Evolutionary conservation across 2,888 invertebrate species (phyloP).

Genomic region (Polylopha cassiicola): DNA sequence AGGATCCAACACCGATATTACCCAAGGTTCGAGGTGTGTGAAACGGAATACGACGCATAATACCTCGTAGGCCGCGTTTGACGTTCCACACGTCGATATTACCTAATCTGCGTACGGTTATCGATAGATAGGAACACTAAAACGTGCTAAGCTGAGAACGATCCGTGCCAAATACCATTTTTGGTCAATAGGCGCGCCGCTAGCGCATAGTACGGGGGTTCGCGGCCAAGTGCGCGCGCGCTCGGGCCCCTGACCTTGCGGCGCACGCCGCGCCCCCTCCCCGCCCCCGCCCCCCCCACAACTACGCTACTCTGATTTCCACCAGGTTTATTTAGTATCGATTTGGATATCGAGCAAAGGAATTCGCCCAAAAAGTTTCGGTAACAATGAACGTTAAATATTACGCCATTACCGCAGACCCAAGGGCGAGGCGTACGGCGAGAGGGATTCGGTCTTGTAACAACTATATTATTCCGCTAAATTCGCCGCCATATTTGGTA

Average conservation of each 20-base stretch:
- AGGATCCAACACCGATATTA: no score
- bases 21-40: no score
- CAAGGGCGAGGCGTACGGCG: conserved; percentile 10
- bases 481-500: no score
- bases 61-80: no score
- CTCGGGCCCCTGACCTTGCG: conserved; percentile 67
- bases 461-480: no score
- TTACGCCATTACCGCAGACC: conserved; percentile 7
- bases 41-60: no score
- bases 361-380: conserved; percentile 27
- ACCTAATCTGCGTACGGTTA: no score
- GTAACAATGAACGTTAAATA: conserved; percentile 18
- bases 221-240: conserved; percentile 41
- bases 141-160: conserved; percentile 9
- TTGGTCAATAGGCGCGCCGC: conserved; percentile 40
- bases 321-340: conserved; percentile 29
- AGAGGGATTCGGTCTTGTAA: no score
- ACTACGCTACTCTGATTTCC: conserved; percentile 39
- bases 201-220: conserved; percentile 36
- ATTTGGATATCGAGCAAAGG: conserved; percentile 27
- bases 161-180: conserved; percentile 25
- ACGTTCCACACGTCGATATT: no score
- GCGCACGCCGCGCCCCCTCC: conserved; percentile 40
- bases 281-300: conserved; percentile 29
- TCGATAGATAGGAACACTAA: conserved; percentile 8